Conservation (phyloP, 2,888 invertebrate genomes). For the Limnephilus auricula region DNA sequence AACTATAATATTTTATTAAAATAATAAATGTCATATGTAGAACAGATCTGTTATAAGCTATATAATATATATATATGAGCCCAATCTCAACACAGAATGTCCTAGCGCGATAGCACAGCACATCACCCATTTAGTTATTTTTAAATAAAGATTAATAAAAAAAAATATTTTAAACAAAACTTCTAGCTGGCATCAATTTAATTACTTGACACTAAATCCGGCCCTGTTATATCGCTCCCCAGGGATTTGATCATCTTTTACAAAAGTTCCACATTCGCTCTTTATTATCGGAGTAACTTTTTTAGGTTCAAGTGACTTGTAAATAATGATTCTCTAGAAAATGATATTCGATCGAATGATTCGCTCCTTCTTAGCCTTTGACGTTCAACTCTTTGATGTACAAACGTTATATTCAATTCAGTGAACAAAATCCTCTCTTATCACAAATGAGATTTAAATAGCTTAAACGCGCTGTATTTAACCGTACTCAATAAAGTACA, state of each 20-base stretch:
- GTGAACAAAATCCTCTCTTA: background rate
- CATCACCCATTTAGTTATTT: no score
- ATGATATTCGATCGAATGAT: background rate
- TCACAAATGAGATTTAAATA: background rate
- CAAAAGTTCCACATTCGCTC: background rate
- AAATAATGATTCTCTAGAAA: background rate
- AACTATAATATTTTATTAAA: no score
- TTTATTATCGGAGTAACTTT: constrained; percentile 22
- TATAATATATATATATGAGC: no score
- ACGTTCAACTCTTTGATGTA: background rate
- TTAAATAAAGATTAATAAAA: no score
- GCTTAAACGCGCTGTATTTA: background rate
- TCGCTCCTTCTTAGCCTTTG: background rate
- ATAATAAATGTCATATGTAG: no score
- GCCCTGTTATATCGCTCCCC: background rate
- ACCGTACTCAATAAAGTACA: background rate
- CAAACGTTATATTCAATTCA: constrained; percentile 2
- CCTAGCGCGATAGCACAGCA: no score
- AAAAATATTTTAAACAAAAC: no score
- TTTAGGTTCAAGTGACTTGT: background rate
- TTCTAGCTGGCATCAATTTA: no score
- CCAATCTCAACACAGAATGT: no score
- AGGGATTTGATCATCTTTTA: constrained; percentile 20
- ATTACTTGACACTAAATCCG: no score
- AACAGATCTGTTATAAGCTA: no score